phyloP scores from a whole-genome alignment of 2,797 vertebrate species.

The Lacerta bilineata region DNA sequence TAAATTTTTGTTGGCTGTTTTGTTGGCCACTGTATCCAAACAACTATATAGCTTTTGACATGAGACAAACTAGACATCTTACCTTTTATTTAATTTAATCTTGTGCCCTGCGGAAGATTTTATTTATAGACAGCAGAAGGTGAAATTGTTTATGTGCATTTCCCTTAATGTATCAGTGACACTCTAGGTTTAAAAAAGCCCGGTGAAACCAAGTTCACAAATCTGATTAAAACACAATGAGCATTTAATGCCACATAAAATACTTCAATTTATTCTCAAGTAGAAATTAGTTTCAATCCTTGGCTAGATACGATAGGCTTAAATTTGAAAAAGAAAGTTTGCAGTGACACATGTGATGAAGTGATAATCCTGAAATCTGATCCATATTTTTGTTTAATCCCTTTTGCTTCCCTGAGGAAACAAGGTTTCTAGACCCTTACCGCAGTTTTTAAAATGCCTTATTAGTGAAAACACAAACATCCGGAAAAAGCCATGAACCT shows the following conservation, averaged over 20 bases:
- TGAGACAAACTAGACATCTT: conserved; percentile 39
- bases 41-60: neutral
- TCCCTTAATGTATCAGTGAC: conserved; percentile 7
- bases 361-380: conserved; percentile 24
- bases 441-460: conserved; percentile 42
- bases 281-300: conserved; percentile 35
- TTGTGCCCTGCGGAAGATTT: conserved; percentile 25
- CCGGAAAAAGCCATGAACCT: conserved; percentile 42
- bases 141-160: neutral
- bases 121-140: conserved; percentile 23
- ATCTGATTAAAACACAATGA: conserved; percentile 16
- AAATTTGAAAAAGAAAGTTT: accelerated
- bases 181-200: conserved; percentile 28
- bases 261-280: conserved; percentile 26
- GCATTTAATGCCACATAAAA: neutral
- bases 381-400: conserved; percentile 28
- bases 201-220: conserved; percentile 39
- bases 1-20: conserved; percentile 5
- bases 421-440: neutral
- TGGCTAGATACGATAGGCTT: conserved; percentile 24
- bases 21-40: conserved; percentile 25
- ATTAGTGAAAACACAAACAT: conserved; percentile 28
- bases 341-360: conserved; percentile 5
- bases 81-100: conserved; percentile 52
- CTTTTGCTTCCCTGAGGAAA: conserved; percentile 15